Percentiles rank a stretch among this genome's conserved stretches.
Evolutionary conservation across 2,888 invertebrate species (phyloP).

Genomic region (Bruchidius siliquastri): DNA sequence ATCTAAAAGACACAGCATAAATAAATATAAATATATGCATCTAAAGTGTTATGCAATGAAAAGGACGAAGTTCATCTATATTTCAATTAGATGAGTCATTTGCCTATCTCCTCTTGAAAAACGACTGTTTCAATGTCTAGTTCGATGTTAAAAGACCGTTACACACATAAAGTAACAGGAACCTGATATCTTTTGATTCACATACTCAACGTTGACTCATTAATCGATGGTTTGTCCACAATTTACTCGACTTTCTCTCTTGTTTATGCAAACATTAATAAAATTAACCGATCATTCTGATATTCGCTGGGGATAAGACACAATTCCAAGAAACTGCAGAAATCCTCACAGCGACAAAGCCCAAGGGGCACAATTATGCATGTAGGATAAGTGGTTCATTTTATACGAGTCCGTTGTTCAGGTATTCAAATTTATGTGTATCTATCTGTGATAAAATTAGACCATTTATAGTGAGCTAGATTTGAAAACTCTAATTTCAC

Average conservation of each 20-base stretch:
- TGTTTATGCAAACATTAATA: not conserved
- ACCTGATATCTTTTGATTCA: not conserved
- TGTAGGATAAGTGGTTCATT: not conserved
- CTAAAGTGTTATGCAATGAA: too few relatives aligned
- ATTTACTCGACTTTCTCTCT: not conserved
- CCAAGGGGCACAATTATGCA: not conserved
- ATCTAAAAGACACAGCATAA: too few relatives aligned
- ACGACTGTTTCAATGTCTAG: too few relatives aligned
- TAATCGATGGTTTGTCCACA: not conserved
- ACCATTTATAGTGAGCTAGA: too few relatives aligned
- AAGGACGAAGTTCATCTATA: too few relatives aligned
- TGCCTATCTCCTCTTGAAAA: too few relatives aligned
- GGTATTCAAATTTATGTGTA: not conserved
- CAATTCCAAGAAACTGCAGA: not conserved
- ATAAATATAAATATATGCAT: too few relatives aligned
- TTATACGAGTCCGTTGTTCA: not conserved
- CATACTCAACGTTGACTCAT: not conserved
- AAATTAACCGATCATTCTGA: not conserved
- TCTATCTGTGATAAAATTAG: not conserved
- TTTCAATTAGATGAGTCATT: too few relatives aligned
- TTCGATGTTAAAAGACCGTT: too few relatives aligned
- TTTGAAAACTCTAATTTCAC: too few relatives aligned
- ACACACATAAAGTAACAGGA: not conserved
- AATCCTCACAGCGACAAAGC: not conserved
- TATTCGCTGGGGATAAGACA: not conserved